Percentiles rank a stretch among this genome's conserved stretches.
Conservation (phyloP, 2,113 vertebrate species). For the Otocyon megalotis region DNA sequence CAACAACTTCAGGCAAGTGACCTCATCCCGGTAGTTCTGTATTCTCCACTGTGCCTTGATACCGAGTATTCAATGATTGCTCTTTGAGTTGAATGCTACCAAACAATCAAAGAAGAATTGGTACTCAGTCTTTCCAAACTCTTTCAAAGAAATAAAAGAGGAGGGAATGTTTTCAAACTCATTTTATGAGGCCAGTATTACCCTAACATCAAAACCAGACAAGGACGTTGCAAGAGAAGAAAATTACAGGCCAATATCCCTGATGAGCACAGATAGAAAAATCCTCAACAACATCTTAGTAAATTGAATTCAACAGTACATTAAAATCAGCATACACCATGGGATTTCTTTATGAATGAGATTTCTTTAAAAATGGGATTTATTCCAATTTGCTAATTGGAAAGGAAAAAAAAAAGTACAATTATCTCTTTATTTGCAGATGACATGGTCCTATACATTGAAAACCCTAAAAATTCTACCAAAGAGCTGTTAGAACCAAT, state of each 20-base stretch:
- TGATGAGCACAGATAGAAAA: background rate
- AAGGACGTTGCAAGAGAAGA: background rate
- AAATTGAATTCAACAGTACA: background rate
- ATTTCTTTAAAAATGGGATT: background rate
- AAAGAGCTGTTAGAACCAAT: background rate
- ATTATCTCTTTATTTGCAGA: background rate
- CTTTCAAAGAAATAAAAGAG: background rate
- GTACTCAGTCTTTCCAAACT: background rate
- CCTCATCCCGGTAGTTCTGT: background rate
- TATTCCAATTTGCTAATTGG: background rate
- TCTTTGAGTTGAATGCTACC: background rate
- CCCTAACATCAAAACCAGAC: background rate
- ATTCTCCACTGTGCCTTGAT: background rate
- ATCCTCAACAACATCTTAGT: background rate
- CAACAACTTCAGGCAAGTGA: background rate
- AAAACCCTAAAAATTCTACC: background rate
- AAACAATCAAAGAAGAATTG: background rate
- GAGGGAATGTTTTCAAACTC: background rate
- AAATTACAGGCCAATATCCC: background rate
- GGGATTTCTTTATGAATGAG: too few relatives aligned
- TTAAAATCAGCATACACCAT: background rate
- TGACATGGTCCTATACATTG: background rate
- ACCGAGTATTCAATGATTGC: background rate
- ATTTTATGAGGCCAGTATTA: background rate
- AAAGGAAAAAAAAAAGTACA: background rate